phyloP scores from a whole-genome alignment of 2,113 vertebrate species.

The Sminthopsis crassicaudata region DNA sequence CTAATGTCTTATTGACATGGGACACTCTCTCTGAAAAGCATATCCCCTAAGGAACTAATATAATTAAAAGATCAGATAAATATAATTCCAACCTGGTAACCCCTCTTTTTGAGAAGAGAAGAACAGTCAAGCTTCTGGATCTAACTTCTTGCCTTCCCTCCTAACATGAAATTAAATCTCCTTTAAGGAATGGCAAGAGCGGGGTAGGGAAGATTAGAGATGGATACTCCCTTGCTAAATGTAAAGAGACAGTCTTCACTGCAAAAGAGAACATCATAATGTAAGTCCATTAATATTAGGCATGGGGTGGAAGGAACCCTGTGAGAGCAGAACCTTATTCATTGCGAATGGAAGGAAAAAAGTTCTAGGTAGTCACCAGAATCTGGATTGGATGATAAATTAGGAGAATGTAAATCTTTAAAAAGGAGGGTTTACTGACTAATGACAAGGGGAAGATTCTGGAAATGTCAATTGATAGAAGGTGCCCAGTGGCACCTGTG shows the following conservation, averaged over 20 bases:
- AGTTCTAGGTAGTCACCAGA: background rate
- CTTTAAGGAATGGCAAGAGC: background rate
- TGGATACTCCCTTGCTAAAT: background rate
- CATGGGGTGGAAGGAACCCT: background rate
- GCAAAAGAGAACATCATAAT: background rate
- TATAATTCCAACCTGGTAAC: background rate
- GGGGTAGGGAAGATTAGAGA: background rate
- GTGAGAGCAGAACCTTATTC: background rate
- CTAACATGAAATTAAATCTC: background rate
- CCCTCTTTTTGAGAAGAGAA: background rate
- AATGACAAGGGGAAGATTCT: background rate
- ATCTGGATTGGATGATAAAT: background rate
- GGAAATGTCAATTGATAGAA: background rate
- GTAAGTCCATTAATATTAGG: background rate
- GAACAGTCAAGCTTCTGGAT: background rate
- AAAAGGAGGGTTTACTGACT: background rate
- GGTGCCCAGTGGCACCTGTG: background rate
- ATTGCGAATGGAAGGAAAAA: background rate
- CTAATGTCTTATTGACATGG: background rate
- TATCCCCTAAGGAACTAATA: background rate
- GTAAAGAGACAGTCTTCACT: background rate
- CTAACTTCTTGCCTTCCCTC: background rate
- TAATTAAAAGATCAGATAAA: background rate
- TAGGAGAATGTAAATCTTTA: background rate
- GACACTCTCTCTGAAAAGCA: background rate